Evolutionary conservation across 2,113 vertebrate genomes (phyloP).

Genomic region (Macroglossus sobrinus): DNA sequence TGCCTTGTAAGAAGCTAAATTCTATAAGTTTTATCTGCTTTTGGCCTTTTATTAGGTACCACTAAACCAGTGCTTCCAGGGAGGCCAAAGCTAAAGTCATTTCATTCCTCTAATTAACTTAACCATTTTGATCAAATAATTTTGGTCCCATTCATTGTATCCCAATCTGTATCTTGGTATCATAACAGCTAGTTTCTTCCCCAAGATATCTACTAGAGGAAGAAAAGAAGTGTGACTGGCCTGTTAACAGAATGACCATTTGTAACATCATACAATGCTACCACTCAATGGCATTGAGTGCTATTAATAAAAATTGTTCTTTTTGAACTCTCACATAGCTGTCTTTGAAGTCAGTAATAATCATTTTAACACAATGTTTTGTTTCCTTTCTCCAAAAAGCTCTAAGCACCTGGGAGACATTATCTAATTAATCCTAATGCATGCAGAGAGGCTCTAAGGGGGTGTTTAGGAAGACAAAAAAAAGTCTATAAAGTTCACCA

Average conservation of each 20-base stretch:
- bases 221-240: not conserved
- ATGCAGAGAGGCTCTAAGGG: slow-evolving; percentile 23
- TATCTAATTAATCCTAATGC: slow-evolving; percentile 69
- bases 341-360: slow-evolving; percentile 49
- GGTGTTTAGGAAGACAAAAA: slow-evolving; percentile 26
- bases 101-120: not conserved
- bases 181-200: not conserved
- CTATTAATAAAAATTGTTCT: slow-evolving; percentile 40
- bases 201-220: not conserved
- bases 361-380: slow-evolving; percentile 39
- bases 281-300: slow-evolving; percentile 38
- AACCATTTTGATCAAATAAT: not conserved
- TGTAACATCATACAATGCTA: not conserved
- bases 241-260: not conserved
- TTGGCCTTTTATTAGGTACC: not conserved
- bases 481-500: slow-evolving; percentile 58
- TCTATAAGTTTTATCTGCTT: not conserved
- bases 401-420: slow-evolving; percentile 59
- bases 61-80: not conserved
- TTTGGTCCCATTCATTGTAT: not conserved
- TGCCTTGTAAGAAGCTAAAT: not conserved
- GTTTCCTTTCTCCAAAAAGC: slow-evolving; percentile 47
- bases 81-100: not conserved
- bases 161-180: not conserved
- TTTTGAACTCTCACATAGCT: slow-evolving; percentile 7